A percentile compares a stretch with the other conserved stretches of the same genome.
Conservation (phyloP, 2,113 vertebrate genomes). For the Pseudorasbora parva region DNA sequence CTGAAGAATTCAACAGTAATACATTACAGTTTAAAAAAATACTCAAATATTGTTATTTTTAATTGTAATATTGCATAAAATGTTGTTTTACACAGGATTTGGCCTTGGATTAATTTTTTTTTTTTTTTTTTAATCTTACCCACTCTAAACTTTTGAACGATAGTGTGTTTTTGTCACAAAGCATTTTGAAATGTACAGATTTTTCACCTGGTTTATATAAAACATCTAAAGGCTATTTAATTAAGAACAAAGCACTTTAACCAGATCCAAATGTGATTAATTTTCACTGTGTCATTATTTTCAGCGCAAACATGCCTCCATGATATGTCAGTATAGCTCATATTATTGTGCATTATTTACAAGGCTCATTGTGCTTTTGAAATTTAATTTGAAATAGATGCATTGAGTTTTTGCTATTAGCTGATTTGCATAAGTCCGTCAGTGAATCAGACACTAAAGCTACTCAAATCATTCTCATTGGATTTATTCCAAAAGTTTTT, state of each 20-base stretch:
- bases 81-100: no score
- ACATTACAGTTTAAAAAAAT: neutral
- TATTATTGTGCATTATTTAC: neutral
- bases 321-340: neutral
- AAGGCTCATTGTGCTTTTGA: neutral
- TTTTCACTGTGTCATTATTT: neutral
- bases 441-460: neutral
- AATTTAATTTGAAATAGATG: neutral
- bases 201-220: neutral
- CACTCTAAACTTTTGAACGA: neutral
- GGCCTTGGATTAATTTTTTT: no score
- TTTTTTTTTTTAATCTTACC: no score
- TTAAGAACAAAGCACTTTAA: neutral
- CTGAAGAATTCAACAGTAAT: neutral
- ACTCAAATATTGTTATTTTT: no score
- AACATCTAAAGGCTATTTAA: neutral
- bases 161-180: neutral
- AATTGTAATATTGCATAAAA: no score
- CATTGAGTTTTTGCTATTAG: neutral
- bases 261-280: neutral
- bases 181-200: neutral
- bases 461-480: neutral
- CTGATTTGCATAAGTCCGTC: neutral
- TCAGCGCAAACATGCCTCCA: neutral
- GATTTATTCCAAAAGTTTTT: neutral